Evolutionary conservation across 2,888 invertebrate genomes (phyloP).

Genomic region (Acronicta psi): DNA sequence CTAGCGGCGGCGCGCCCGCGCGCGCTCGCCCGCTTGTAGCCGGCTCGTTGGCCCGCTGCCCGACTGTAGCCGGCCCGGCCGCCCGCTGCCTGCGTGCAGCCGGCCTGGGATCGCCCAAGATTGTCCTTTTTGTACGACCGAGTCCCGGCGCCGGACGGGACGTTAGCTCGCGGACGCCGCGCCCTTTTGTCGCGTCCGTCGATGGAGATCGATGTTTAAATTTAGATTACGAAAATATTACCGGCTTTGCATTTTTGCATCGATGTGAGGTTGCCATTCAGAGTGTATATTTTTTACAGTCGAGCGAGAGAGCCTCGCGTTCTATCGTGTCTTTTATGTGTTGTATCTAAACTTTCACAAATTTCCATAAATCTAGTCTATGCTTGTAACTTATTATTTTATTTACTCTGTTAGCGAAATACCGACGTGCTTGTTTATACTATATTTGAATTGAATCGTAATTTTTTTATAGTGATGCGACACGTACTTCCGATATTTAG

Average conservation of each 20-base stretch:
- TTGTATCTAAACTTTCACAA: conserved; percentile 71
- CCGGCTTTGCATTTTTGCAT: conserved; percentile 53
- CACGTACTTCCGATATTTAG: conserved; percentile 72
- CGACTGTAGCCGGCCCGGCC: neutral
- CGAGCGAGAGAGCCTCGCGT: conserved; percentile 65
- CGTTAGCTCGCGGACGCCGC: conserved; percentile 11
- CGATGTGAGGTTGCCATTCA: conserved; percentile 69
- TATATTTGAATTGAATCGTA: conserved; percentile 57
- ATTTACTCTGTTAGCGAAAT: conserved; percentile 64
- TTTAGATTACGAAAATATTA: conserved; percentile 47
- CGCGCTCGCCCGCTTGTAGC: conserved; percentile 77
- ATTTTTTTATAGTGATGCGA: conserved; percentile 68
- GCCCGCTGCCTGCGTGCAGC: neutral
- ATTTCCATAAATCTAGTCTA: conserved; percentile 82
- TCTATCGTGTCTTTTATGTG: conserved; percentile 66
- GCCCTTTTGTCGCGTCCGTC: conserved; percentile 28
- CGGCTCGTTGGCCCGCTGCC: conserved; percentile 7
- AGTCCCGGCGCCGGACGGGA: conserved; percentile 30
- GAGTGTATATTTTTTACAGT: conserved; percentile 69
- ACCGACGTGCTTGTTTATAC: conserved; percentile 64
- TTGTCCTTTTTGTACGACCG: conserved; percentile 30
- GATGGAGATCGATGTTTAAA: conserved; percentile 38
- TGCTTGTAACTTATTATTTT: conserved; percentile 76
- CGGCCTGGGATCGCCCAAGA: neutral
- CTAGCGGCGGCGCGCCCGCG: conserved; percentile 77